A percentile compares a stretch with the other conserved stretches of the same genome.
Conservation (phyloP, 53 echinoderm and acorn worm species). For the Echinometra lucunter region DNA sequence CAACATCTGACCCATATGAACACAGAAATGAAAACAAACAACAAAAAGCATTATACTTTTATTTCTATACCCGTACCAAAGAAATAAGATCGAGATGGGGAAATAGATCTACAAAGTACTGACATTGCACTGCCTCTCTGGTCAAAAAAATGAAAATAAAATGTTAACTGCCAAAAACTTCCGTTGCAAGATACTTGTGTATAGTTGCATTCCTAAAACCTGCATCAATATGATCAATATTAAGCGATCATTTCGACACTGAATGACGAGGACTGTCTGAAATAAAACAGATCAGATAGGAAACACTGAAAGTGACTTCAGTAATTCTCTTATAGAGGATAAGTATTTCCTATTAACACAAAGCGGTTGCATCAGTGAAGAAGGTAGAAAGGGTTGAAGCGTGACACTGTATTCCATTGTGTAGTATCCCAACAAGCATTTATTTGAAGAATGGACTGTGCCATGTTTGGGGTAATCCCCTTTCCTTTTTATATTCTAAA, state of each 20-base stretch:
- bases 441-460: background rate
- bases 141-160: conserved; percentile 33
- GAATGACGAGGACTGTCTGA: no score
- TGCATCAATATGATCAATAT: background rate
- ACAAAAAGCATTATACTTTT: background rate
- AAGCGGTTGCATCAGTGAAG: no score
- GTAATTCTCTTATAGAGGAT: no score
- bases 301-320: no score
- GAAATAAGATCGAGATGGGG: conserved; percentile 38
- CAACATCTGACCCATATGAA: background rate
- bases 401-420: background rate
- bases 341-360: no score
- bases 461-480: background rate
- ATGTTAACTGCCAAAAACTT: background rate
- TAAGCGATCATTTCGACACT: background rate
- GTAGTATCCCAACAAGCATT: background rate
- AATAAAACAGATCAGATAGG: no score
- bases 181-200: background rate
- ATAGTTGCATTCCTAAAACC: background rate
- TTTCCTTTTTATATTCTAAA: background rate
- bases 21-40: background rate
- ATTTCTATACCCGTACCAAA: conserved; percentile 57
- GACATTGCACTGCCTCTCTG: conserved; percentile 65
- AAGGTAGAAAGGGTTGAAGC: background rate
- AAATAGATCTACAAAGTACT: conserved; percentile 61